phyloP scores from a whole-genome alignment of 2,888 invertebrate genomes.

The Incurvaria masculella region DNA sequence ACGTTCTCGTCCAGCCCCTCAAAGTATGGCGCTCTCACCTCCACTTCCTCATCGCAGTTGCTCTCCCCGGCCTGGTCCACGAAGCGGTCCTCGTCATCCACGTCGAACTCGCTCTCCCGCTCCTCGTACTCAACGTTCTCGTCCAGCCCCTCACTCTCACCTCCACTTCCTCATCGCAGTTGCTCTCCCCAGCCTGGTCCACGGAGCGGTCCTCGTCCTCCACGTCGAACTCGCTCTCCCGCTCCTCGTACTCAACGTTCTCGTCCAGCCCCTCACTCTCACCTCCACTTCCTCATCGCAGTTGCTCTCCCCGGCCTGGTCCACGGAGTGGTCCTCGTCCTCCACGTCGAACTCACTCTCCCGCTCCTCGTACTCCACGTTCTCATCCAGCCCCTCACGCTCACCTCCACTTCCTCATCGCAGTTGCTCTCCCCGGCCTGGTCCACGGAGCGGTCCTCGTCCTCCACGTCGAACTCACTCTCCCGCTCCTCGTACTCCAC shows the following conservation, averaged over 20 bases:
- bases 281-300: conserved; percentile 46
- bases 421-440: conserved; percentile 46
- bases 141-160: conserved; percentile 90
- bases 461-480: conserved; percentile 96
- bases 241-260: conserved; percentile 98
- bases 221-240: conserved; percentile 98
- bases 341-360: conserved; percentile 98
- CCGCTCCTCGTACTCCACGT: conserved; percentile 97
- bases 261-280: conserved; percentile 97
- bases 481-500: conserved; percentile 99
- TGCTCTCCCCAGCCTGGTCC: conserved; percentile 56
- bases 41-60: conserved; percentile 40
- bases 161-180: conserved; percentile 43
- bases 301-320: conserved; percentile 52
- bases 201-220: conserved; percentile 95
- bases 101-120: conserved; percentile 97
- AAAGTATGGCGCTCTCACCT: conserved; percentile 82
- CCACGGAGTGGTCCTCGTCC: conserved; percentile 93
- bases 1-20: conserved; percentile 95
- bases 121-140: conserved; percentile 99
- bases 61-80: conserved; percentile 62
- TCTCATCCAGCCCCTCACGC: conserved; percentile 98
- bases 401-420: conserved; percentile 53
- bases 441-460: conserved; percentile 92
- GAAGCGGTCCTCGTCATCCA: conserved; percentile 94